phyloP scores from a whole-genome alignment of 2,888 invertebrate species.

The Conchocele bisecta region DNA sequence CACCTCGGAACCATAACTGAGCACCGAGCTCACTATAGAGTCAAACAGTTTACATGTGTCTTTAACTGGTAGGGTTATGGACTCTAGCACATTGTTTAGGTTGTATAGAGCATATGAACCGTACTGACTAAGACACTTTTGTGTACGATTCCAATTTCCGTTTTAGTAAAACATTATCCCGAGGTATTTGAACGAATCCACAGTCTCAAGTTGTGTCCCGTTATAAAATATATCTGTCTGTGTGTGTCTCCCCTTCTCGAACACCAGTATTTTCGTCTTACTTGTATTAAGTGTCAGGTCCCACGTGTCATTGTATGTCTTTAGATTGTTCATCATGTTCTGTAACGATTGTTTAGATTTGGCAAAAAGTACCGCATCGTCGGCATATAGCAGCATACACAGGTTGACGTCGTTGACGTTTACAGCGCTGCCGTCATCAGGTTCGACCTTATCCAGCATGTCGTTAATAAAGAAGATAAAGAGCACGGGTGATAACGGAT shows the following conservation, averaged over 20 bases:
- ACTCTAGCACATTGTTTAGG: background rate
- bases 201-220: background rate
- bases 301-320: background rate
- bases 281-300: background rate
- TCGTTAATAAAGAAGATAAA: conserved; percentile 2
- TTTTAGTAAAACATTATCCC: background rate
- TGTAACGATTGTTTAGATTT: background rate
- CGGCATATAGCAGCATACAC: background rate
- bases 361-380: conserved; percentile 11
- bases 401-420: background rate
- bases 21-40: background rate
- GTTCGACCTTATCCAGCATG: background rate
- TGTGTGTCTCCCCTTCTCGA: background rate
- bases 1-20: background rate
- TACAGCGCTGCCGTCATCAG: background rate
- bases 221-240: background rate
- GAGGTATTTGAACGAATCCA: background rate
- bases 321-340: background rate
- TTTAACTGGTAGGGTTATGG: background rate
- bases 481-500: conserved; percentile 2
- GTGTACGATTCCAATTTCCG: background rate
- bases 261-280: conserved; percentile 8
- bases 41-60: background rate
- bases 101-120: background rate
- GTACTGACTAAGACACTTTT: background rate